Base-by-base conservation (phyloP, 2,797 vertebrate species). In the Jordanella pulchra region DNA sequence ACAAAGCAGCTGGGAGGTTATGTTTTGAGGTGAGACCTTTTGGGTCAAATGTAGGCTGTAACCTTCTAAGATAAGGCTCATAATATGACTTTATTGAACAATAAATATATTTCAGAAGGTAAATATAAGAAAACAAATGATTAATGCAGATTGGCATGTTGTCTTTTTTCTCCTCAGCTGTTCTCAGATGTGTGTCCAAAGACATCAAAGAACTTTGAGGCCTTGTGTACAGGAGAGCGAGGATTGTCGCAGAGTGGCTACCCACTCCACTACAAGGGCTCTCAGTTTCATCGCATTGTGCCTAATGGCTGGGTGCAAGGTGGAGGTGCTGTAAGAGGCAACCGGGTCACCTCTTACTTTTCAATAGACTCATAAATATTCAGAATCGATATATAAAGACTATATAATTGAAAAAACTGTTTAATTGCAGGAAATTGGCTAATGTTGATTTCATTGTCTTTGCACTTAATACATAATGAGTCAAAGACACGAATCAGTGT, bases 291-390 rank as follows among this genome's bases (percentile, higher is more conserved):
- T 84, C 95, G 96, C 66, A 75, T 97, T 0, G 95, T 98, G 72
- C 94, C 88, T 63, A 95, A 95, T 0, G 95, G 95, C 47, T 98
- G 96, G 97, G 88, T 98, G 80, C 96, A 98, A 92, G 96, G 96
- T 79, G 97, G 96, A 96, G 96, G 96, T 98, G 86, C 47, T 68
- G 18, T 55, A 28, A 48, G 23, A 42, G 45, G 28, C 42, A 21
- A 44, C 42, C 13, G 25, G 45, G 12, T 42, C 23, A 44, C n/a
- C 44, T 51, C 2, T 60, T 51, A 25, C 11, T 67, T 60, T 76
- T 71, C 32, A 65, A n/a, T 17, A 51, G 48, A 11, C 5, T 45
- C 23, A 44, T 75, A 42, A n/a, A 56, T 56, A 61, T 56, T 4
- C 3, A 50, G 47, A n/a, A 27, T 25, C 58, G 6, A 18, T 39